These are phyloP conservation scores for Dolichoris vasculosae DNA, from an alignment of 1,140 invertebrate genomes.

Conservation along the genomic window DNA sequence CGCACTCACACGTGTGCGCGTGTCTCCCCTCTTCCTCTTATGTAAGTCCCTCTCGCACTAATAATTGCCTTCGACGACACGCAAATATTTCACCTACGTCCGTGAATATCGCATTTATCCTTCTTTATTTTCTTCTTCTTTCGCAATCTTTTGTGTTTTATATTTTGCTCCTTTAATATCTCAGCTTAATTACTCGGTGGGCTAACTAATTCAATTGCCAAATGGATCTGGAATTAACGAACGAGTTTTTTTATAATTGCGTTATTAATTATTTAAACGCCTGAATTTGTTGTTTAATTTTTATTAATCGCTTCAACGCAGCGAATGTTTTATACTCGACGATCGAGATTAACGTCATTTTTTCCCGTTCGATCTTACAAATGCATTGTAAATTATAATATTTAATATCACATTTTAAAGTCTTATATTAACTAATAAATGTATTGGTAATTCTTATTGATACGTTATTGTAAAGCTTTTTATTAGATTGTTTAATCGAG, in stretches of 20 bases:
- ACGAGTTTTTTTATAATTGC: neutral
- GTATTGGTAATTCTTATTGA: neutral
- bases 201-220: neutral
- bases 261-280: constrained; percentile 7
- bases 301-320: neutral
- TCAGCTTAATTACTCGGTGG: neutral
- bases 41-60: neutral
- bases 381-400: too few species aligned
- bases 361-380: neutral
- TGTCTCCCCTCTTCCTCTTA: too few species aligned
- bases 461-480: neutral
- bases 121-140: neutral
- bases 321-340: too few species aligned
- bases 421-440: too few species aligned
- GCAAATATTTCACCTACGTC: neutral
- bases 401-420: too few species aligned
- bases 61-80: constrained; percentile 2
- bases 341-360: neutral
- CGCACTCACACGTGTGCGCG: neutral
- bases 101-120: neutral
- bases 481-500: neutral
- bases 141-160: neutral
- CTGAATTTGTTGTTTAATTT: neutral
- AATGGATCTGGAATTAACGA: neutral
- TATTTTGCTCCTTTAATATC: too few species aligned